Evolutionary conservation across 1,140 invertebrate species (phyloP).

Genomic region (Uloborus diversus): DNA sequence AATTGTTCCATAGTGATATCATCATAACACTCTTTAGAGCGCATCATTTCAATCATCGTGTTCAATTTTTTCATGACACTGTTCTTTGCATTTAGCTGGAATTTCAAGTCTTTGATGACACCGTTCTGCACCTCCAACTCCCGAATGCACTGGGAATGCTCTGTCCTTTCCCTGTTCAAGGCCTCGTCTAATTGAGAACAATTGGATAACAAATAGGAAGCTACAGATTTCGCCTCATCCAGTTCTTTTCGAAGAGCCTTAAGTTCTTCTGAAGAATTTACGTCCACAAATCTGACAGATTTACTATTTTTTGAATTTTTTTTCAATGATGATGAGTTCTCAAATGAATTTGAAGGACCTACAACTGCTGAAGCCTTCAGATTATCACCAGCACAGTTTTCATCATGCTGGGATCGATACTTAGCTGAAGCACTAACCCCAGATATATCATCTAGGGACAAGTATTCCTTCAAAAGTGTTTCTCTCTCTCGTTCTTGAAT

Average conservation of each 20-base stretch:
- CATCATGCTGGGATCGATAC: background rate
- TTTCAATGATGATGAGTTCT: background rate
- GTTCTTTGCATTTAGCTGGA: constrained; percentile 16
- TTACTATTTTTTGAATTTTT: background rate
- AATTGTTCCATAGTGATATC: constrained; percentile 30
- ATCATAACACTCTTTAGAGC: constrained; percentile 18
- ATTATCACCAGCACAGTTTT: background rate
- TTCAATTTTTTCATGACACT: background rate
- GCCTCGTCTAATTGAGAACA: constrained; percentile 13
- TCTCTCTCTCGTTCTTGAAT: constrained; percentile 30
- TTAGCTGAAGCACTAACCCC: background rate
- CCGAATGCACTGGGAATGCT: background rate
- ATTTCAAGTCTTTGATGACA: constrained; percentile 12
- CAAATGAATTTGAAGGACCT: background rate
- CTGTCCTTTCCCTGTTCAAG: background rate
- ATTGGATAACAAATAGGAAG: constrained; percentile 3
- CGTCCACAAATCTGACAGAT: background rate
- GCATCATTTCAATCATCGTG: constrained; percentile 23
- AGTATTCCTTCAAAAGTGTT: constrained; percentile 16
- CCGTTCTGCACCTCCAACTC: background rate
- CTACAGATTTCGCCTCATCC: background rate
- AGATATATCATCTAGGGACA: background rate
- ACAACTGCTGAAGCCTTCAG: background rate
- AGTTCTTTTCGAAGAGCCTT: background rate
- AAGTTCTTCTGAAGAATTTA: background rate